A percentile compares a stretch with the other conserved stretches of the same genome.
Conservation (phyloP, 2,797 vertebrate species). For the Notolabrus celidotus region DNA sequence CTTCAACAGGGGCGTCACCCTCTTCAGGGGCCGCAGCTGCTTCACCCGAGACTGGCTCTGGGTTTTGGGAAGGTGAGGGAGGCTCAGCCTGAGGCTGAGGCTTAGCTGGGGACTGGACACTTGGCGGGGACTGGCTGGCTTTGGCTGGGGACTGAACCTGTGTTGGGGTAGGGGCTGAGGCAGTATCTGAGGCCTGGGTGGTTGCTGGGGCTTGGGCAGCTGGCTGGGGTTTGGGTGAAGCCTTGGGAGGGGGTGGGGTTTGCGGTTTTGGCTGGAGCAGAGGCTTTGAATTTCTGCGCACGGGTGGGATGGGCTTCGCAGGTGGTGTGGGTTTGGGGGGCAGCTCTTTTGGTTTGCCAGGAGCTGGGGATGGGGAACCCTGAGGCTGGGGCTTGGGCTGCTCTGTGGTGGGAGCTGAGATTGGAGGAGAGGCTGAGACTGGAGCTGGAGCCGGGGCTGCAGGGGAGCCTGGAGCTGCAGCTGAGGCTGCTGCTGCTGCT, state of each 20-base stretch:
- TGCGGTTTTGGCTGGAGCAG: slow-evolving; percentile 87
- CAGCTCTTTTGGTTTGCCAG: slow-evolving; percentile 86
- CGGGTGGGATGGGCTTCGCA: slow-evolving; percentile 85
- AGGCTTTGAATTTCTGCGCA: slow-evolving; percentile 86
- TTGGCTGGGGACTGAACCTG: slow-evolving; percentile 76
- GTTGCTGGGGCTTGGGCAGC: slow-evolving; percentile 54
- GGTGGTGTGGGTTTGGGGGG: slow-evolving; percentile 85
- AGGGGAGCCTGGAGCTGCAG: slow-evolving; percentile 10
- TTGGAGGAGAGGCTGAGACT: slow-evolving; percentile 27
- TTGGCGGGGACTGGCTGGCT: slow-evolving; percentile 73
- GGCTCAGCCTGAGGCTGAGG: slow-evolving; percentile 62
- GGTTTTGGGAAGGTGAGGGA: slow-evolving; percentile 55
- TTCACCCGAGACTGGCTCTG: slow-evolving; percentile 59
- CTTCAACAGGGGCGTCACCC: slow-evolving; percentile 80
- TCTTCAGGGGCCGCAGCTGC: slow-evolving; percentile 68
- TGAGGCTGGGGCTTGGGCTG: slow-evolving; percentile 88
- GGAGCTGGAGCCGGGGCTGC: slow-evolving; percentile 4
- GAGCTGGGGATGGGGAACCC: slow-evolving; percentile 83
- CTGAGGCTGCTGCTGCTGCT: slow-evolving; percentile 1
- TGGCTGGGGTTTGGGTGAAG: slow-evolving; percentile 68
- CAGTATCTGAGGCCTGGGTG: slow-evolving; percentile 58
- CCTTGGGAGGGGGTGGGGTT: slow-evolving; percentile 79
- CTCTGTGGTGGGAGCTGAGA: slow-evolving; percentile 87
- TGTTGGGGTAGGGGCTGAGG: slow-evolving; percentile 62
- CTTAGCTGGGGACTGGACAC: slow-evolving; percentile 81